These are phyloP conservation scores for Amyelois transitella DNA, from an alignment of 1,140 invertebrate species.

Conservation along the genomic window DNA sequence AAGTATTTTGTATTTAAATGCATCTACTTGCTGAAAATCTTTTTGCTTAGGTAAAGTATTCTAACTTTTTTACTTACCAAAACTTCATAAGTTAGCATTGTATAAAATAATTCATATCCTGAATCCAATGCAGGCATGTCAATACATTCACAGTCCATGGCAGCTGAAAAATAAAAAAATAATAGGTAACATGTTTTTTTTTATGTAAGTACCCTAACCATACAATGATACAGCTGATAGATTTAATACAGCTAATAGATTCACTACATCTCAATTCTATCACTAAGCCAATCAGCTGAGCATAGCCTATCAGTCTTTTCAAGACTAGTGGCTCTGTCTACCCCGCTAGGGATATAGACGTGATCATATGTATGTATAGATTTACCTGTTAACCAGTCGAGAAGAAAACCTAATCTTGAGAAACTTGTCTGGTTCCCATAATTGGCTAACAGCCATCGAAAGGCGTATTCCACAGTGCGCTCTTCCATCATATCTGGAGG, in stretches of 20 bases:
- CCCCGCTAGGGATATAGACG: too few relatives aligned
- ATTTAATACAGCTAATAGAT: too few relatives aligned
- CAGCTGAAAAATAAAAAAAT: conserved; percentile 39
- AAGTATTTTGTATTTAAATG: too few relatives aligned
- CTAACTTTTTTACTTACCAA: conserved; percentile 44
- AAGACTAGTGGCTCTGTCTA: too few relatives aligned
- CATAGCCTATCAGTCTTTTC: too few relatives aligned
- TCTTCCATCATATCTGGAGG: conserved; percentile 49
- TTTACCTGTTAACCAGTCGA: conserved; percentile 67
- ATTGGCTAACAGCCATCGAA: conserved; percentile 60
- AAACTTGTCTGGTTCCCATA: conserved; percentile 38
- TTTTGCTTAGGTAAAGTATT: too few relatives aligned
- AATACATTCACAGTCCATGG: conserved; percentile 58
- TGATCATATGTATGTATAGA: too few relatives aligned
- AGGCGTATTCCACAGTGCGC: conserved; percentile 48
- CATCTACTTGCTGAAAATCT: too few relatives aligned
- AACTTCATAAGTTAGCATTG: conserved; percentile 49
- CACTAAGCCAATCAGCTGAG: too few relatives aligned
- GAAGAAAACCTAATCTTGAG: conserved; percentile 46
- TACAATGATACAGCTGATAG: too few relatives aligned
- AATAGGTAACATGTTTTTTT: background rate
- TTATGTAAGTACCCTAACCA: too few relatives aligned
- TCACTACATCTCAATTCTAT: too few relatives aligned
- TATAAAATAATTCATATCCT: conserved; percentile 67
- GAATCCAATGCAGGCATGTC: conserved; percentile 49